Evolutionary conservation across 1,140 invertebrate genomes (phyloP).

Genomic region (Drosophila busckii): DNA sequence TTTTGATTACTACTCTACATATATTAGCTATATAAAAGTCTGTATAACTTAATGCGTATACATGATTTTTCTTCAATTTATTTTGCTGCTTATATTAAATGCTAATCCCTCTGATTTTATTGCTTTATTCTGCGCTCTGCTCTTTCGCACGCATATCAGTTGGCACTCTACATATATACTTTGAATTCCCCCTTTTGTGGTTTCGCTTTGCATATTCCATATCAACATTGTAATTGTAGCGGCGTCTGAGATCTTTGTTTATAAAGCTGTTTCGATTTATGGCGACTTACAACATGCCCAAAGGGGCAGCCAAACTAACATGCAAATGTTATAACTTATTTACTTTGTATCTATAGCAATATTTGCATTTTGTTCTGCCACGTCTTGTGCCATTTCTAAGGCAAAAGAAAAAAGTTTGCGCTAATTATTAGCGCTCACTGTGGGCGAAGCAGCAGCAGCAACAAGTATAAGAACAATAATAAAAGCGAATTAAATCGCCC

Average conservation of each 20-base stretch:
- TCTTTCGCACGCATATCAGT: slow-evolving; percentile 11
- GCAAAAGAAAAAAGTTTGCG: slow-evolving; percentile 13
- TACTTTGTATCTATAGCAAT: slow-evolving; percentile 3
- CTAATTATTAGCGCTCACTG: slow-evolving; percentile 48
- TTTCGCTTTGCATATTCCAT: slow-evolving; percentile 1
- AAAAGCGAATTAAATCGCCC: slow-evolving; percentile 48
- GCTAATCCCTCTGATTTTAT: too few relatives aligned
- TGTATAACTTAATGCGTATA: too few relatives aligned
- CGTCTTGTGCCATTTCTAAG: slow-evolving; percentile 39
- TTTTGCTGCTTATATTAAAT: too few relatives aligned
- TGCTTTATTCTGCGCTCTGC: background rate
- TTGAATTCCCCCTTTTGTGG: background rate
- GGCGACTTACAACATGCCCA: background rate
- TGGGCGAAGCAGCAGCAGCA: slow-evolving; percentile 32
- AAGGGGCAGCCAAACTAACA: background rate
- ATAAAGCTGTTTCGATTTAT: slow-evolving; percentile 7
- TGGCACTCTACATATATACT: background rate
- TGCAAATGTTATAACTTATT: background rate
- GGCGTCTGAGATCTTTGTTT: slow-evolving; percentile 18
- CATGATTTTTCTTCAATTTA: too few relatives aligned
- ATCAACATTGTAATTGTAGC: slow-evolving; percentile 1
- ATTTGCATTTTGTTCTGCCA: slow-evolving; percentile 2
- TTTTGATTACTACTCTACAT: too few relatives aligned
- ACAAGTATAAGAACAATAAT: slow-evolving; percentile 21
- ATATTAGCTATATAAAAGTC: too few relatives aligned